phyloP scores from a whole-genome alignment of 1,140 invertebrate genomes.

The Caenorhabditis briggsae region DNA sequence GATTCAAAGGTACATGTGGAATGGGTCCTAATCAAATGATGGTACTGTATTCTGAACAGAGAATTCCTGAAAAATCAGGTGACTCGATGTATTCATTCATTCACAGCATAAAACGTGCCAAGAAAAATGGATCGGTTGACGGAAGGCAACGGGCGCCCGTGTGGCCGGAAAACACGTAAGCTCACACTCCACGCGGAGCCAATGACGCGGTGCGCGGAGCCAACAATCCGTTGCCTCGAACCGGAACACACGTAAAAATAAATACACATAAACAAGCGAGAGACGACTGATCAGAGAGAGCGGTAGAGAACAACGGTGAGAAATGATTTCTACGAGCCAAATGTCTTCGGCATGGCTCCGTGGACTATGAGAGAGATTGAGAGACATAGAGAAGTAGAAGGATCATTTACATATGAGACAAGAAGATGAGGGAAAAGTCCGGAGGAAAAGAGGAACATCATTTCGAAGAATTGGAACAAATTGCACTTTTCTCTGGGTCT shows the following conservation, averaged over 20 bases:
- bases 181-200: background rate
- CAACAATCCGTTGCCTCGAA: background rate
- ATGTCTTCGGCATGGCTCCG: conserved; percentile 30
- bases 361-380: background rate
- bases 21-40: too few species aligned
- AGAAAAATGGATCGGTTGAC: too few species aligned
- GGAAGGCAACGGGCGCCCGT: background rate
- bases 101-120: too few species aligned
- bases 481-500: background rate
- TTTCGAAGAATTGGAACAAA: background rate
- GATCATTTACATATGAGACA: conserved; percentile 52
- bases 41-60: too few species aligned
- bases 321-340: conserved; percentile 36
- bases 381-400: background rate
- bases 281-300: conserved; percentile 1
- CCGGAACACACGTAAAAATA: conserved; percentile 52
- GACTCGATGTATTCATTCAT: too few species aligned
- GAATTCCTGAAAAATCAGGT: too few species aligned
- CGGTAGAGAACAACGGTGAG: background rate
- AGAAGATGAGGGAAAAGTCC: background rate
- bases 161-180: conserved; percentile 24
- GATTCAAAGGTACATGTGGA: too few species aligned
- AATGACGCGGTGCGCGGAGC: conserved; percentile 52
- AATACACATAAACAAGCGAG: conserved; percentile 42
- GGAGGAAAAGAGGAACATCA: background rate